Base-by-base conservation (phyloP, 2,888 invertebrate genomes). In the Lampropteryx suffumata region DNA sequence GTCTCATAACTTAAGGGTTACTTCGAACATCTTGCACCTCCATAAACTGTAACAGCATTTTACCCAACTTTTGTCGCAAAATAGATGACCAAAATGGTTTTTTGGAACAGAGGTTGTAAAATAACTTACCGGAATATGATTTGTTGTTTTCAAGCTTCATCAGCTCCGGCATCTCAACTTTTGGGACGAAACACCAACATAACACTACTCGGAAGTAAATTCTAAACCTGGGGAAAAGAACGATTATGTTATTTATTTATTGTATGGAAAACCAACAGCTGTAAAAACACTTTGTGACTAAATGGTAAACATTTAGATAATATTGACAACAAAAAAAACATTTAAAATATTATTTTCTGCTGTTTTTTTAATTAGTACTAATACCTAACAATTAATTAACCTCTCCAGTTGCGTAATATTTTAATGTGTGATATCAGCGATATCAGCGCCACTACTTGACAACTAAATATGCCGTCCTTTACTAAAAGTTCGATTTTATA, bases 191-290 rank as follows among this genome's bases (percentile, higher is more conserved):
- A 77, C 92, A 92, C 73, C 92, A 93, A 68, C 93, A 94, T 37
- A 94, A 86, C 3, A 92, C 93, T 63, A 92, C 78, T 69, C 92
- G 92, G 68, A 94, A 94, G 76, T 94, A 94, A 62, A 93, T 89
- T 29, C 94, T 91, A 74, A 94, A 94, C 72, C 94, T 94, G 81
- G 24, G 44, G 17, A 27, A 46, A 33, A 33, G 3, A 33, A 33
- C 9, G 8, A 27, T 7, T 7, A 24, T n/a, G 21, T 35, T 35
- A 24, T 12, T n/a, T n/a, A n/a, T n/a, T n/a, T n/a, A n/a, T n/a
- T n/a, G n/a, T n/a, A n/a, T n/a, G n/a, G n/a, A n/a, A n/a, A n/a
- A n/a, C n/a, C n/a, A n/a, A n/a, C n/a, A n/a, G n/a, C n/a, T n/a
- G n/a, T n/a, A n/a, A n/a, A n/a, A n/a, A n/a, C n/a, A n/a, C n/a